phyloP scores from a whole-genome alignment of 2,888 invertebrate species.

The Melitaea athalia region DNA sequence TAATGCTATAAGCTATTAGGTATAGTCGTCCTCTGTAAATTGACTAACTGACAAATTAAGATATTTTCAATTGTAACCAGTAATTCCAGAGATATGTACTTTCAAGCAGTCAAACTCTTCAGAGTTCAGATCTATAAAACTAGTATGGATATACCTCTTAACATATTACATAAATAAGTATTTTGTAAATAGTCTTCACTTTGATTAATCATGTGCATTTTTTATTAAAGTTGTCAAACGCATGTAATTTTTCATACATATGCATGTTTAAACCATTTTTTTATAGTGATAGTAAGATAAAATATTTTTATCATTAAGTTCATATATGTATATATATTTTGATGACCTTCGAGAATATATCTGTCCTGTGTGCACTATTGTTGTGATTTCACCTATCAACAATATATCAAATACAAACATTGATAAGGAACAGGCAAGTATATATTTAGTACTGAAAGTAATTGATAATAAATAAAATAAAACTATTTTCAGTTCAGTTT shows the following conservation, averaged over 20 bases:
- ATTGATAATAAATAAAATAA: too few relatives aligned
- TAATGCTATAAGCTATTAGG: too few relatives aligned
- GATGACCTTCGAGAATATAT: conserved; percentile 16
- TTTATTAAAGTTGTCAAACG: background rate
- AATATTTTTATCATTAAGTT: conserved; percentile 17
- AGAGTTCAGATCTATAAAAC: too few relatives aligned
- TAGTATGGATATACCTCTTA: too few relatives aligned
- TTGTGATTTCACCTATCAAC: conserved; percentile 10
- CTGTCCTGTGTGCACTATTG: background rate
- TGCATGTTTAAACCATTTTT: background rate
- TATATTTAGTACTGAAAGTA: too few relatives aligned
- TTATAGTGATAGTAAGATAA: conserved; percentile 18
- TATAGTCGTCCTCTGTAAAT: too few relatives aligned
- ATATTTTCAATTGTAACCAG: too few relatives aligned
- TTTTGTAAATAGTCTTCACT: background rate
- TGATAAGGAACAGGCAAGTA: background rate
- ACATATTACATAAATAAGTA: too few relatives aligned
- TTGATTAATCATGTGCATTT: background rate
- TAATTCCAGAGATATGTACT: too few relatives aligned
- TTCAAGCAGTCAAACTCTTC: too few relatives aligned
- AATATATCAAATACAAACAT: background rate
- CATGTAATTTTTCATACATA: background rate
- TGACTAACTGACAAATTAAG: too few relatives aligned
- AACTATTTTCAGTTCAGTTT: too few relatives aligned
- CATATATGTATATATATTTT: conserved; percentile 5